Evolutionary conservation across 2,113 vertebrate species (phyloP).

Genomic region (Hymenochirus boettgeri): DNA sequence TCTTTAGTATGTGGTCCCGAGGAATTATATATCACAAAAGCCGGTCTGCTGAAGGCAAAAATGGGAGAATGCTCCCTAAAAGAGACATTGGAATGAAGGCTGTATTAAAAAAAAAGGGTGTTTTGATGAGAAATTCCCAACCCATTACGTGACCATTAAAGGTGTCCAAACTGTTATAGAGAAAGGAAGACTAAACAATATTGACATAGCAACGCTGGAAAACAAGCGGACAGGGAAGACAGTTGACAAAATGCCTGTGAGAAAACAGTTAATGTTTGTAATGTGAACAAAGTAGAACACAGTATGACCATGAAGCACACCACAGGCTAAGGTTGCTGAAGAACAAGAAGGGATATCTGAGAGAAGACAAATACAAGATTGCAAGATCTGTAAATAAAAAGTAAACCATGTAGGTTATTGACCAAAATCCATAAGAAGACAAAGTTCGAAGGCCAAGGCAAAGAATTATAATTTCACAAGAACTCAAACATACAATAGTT

Average conservation of each 20-base stretch:
- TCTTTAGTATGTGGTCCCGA: constrained; percentile 5
- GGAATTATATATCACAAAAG: constrained; percentile 5
- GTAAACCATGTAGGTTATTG: background rate
- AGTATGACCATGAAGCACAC: too few relatives aligned
- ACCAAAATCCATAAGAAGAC: background rate
- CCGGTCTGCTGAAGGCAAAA: constrained; percentile 14
- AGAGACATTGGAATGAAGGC: background rate
- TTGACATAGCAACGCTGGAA: constrained; percentile 1
- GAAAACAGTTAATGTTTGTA: constrained; percentile 5
- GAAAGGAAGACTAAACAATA: background rate
- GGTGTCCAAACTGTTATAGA: background rate
- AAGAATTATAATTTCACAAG: constrained; percentile 5
- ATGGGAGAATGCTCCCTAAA: background rate
- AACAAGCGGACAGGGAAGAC: constrained; percentile 5
- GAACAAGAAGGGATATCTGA: background rate
- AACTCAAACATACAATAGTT: background rate
- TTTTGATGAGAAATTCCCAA: background rate
- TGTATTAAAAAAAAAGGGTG: background rate
- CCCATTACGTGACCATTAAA: background rate
- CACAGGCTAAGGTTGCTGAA: background rate
- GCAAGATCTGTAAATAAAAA: too few relatives aligned
- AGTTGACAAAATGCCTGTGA: constrained; percentile 22
- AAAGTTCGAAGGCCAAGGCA: constrained; percentile 21
- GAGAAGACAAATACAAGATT: too few relatives aligned
- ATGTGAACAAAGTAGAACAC: constrained; percentile 24